These are phyloP conservation scores for Trematomus loennbergii DNA, from an alignment of 2,113 vertebrate genomes.

Conservation along the genomic window DNA sequence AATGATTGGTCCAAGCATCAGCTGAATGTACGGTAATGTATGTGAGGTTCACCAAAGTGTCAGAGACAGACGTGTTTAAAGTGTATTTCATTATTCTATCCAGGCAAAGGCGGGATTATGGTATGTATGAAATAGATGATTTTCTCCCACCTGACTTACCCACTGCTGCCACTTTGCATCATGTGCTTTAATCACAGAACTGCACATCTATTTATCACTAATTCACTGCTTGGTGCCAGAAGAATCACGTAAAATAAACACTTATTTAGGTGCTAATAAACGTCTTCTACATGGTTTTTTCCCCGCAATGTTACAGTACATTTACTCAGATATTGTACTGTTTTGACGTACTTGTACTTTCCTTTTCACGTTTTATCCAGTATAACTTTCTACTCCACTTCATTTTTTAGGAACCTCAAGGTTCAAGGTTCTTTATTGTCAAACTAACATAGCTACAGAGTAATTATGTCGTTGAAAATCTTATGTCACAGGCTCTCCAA, in stretches of 20 bases:
- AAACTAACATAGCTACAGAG: too few relatives aligned
- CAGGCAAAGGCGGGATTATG: slow-evolving; percentile 74
- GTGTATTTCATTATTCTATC: slow-evolving; percentile 39
- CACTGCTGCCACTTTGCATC: slow-evolving; percentile 16
- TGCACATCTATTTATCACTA: neutral
- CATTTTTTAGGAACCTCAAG: too few relatives aligned
- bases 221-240: neutral
- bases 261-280: neutral
- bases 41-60: neutral
- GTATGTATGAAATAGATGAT: slow-evolving; percentile 70
- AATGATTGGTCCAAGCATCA: too few relatives aligned
- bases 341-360: neutral
- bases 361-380: too few relatives aligned
- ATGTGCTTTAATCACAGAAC: slow-evolving; percentile 22
- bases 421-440: too few relatives aligned
- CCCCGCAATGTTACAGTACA: too few relatives aligned
- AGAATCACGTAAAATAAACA: neutral
- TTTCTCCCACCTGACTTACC: neutral
- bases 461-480: too few relatives aligned
- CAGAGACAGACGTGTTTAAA: neutral
- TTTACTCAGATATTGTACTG: neutral
- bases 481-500: too few relatives aligned
- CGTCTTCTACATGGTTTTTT: too few relatives aligned
- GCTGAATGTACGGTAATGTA: too few relatives aligned
- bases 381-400: too few relatives aligned